Conservation (phyloP, 2,797 vertebrate species). For the Naso thynnoides region DNA sequence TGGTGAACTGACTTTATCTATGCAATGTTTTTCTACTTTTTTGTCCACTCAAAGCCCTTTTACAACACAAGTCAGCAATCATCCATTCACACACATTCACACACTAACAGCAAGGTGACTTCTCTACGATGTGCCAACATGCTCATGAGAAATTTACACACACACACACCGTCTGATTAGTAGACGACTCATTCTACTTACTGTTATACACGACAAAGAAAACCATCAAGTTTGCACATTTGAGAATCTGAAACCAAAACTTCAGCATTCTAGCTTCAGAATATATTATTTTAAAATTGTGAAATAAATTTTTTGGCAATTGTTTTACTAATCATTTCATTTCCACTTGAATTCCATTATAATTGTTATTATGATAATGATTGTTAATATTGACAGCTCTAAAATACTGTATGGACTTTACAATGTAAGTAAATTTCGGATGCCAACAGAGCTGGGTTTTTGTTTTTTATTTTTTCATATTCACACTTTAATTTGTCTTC, state of each 20-base stretch:
- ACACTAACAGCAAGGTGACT: too few species aligned
- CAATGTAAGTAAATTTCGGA: background rate
- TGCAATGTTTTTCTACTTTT: too few species aligned
- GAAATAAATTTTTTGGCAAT: too few species aligned
- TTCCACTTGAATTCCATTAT: background rate
- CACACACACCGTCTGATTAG: too few species aligned
- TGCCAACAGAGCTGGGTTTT: background rate
- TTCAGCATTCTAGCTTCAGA: background rate
- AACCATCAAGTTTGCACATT: background rate
- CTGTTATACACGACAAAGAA: background rate
- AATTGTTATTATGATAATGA: background rate
- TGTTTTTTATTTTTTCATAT: background rate
- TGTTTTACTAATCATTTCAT: background rate
- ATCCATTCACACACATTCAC: too few species aligned
- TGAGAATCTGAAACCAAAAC: background rate
- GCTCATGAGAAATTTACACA: too few species aligned
- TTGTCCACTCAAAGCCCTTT: too few species aligned
- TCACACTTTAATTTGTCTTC: background rate
- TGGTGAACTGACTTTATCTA: too few species aligned
- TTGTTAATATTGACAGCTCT: conserved; percentile 5
- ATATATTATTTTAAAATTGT: background rate
- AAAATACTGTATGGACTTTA: background rate
- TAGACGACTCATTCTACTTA: background rate
- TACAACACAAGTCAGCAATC: too few species aligned
- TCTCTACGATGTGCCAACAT: too few species aligned